Percentiles rank a stretch among this genome's conserved stretches.
phyloP scores from a whole-genome alignment of 2,888 invertebrate genomes.

The Ametastegia equiseti region DNA sequence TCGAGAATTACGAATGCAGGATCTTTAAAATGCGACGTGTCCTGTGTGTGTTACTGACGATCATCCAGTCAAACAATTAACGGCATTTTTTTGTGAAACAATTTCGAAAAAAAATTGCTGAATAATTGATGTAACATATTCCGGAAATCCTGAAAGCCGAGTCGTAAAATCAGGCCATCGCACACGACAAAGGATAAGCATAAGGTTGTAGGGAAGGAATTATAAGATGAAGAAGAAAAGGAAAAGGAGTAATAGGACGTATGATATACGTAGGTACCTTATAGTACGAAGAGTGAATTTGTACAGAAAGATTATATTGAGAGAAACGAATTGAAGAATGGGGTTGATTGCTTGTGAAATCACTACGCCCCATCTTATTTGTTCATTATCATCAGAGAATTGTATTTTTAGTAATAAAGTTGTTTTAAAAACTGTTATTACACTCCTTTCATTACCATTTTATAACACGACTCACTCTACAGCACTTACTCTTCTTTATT shows the following conservation, averaged over 20 bases:
- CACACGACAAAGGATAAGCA: neutral
- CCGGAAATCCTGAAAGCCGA: neutral
- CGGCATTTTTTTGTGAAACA: too few relatives aligned
- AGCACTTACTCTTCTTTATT: too few relatives aligned
- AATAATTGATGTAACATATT: neutral
- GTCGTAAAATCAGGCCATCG: neutral
- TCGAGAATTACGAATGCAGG: neutral
- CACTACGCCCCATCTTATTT: neutral
- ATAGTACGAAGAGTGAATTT: neutral
- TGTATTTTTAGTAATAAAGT: constrained; percentile 45
- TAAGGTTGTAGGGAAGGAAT: neutral
- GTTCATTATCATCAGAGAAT: constrained; percentile 33
- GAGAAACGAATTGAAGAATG: neutral
- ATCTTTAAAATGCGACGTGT: neutral
- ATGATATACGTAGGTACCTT: neutral
- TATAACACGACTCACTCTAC: neutral
- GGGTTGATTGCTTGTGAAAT: neutral
- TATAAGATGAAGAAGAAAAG: too few relatives aligned
- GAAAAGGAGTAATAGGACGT: neutral
- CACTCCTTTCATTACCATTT: neutral
- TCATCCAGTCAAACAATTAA: too few relatives aligned
- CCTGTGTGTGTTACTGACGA: too few relatives aligned
- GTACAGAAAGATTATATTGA: neutral
- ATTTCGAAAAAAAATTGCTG: neutral
- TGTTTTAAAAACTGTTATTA: constrained; percentile 42